phyloP scores from a whole-genome alignment of 92 coral and sea anemone genomes.

The Parazoanthus swiftii region DNA sequence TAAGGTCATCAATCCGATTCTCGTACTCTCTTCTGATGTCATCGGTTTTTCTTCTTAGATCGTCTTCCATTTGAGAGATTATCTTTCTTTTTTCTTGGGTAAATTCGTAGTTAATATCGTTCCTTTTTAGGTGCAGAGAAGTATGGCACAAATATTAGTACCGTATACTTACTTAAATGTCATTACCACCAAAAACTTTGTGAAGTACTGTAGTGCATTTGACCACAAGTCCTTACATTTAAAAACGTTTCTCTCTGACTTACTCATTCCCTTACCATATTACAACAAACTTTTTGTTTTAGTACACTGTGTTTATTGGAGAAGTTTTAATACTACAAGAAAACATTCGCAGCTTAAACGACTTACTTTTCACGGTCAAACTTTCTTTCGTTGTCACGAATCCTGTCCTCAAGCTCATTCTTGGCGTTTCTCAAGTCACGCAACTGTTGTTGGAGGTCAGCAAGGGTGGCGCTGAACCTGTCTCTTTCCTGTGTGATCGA shows the following conservation, averaged over 20 bases:
- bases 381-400: slow-evolving; percentile 51
- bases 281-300: too few species aligned
- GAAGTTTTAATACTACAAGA: background rate
- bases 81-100: slow-evolving; percentile 47
- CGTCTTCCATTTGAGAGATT: slow-evolving; percentile 46
- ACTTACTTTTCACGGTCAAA: slow-evolving; percentile 50
- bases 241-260: too few species aligned
- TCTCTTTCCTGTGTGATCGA: slow-evolving; percentile 22
- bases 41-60: slow-evolving; percentile 43
- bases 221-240: too few species aligned
- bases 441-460: slow-evolving; percentile 39
- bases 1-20: slow-evolving; percentile 31
- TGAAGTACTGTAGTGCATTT: too few species aligned
- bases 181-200: too few species aligned
- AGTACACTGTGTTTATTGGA: background rate
- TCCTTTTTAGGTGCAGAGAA: background rate
- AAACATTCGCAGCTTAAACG: background rate
- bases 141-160: too few species aligned
- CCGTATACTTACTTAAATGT: too few species aligned
- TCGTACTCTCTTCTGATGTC: slow-evolving; percentile 41
- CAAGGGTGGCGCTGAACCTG: slow-evolving; percentile 10
- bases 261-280: too few species aligned
- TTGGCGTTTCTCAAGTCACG: slow-evolving; percentile 26
- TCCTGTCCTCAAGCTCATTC: slow-evolving; percentile 47
- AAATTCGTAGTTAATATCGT: slow-evolving; percentile 45